These are phyloP conservation scores for Sphenodon punctatus DNA, from an alignment of 2,797 vertebrate genomes.

Conservation along the genomic window DNA sequence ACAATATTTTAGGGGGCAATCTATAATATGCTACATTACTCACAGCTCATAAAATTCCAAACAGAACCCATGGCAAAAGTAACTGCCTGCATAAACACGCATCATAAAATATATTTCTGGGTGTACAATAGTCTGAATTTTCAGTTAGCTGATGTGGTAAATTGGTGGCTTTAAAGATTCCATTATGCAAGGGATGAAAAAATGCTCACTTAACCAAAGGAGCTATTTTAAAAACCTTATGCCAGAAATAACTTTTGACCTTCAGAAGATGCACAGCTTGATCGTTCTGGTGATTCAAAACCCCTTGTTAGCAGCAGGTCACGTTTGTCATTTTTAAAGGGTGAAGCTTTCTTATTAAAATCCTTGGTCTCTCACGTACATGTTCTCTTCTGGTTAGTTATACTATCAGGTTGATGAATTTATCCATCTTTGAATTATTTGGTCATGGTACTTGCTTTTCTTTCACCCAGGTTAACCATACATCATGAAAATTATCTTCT, in stretches of 20 bases:
- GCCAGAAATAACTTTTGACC: background rate
- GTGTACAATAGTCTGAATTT: background rate
- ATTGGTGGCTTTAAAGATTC: background rate
- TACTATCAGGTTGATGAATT: background rate
- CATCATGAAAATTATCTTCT: background rate
- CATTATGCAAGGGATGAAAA: background rate
- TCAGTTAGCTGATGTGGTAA: background rate
- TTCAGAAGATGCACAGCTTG: background rate
- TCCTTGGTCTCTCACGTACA: background rate
- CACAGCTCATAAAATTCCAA: background rate
- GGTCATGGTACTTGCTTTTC: background rate
- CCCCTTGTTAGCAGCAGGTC: background rate
- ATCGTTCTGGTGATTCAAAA: background rate
- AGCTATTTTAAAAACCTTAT: background rate
- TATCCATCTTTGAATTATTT: constrained; percentile 5
- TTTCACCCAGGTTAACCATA: background rate
- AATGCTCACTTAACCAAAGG: background rate
- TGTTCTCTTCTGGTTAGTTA: background rate
- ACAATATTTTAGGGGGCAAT: background rate
- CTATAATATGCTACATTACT: background rate
- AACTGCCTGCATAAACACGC: background rate
- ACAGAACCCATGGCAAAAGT: background rate
- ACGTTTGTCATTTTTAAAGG: background rate
- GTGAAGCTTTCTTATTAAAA: background rate
- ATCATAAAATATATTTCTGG: background rate